Base-by-base conservation (phyloP, 2,797 vertebrate genomes). In the Champsocephalus gunnari region DNA sequence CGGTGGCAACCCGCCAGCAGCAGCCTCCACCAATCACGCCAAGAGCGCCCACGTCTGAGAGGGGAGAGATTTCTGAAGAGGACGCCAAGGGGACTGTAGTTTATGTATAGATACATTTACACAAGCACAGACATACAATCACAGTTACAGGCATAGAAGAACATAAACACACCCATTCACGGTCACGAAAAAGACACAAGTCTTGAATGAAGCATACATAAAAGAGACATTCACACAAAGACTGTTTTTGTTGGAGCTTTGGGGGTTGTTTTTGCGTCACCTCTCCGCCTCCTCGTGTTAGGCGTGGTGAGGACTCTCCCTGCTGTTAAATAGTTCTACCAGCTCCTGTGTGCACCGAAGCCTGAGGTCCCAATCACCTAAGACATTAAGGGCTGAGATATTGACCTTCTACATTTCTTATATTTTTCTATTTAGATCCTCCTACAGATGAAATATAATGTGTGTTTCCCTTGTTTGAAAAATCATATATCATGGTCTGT, bases 31-130 rank as follows among this genome's bases (percentile, higher is more conserved):
- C 0, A 98, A 97, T 82, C 98, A 99, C 0, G 97, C 98, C 75
- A 99, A 99, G 91, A 99, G 97, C 1, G 98, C 97, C 8, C 97
- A 99, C 2, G 98, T 99, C 77, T 99, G 94, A 96, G 79, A 19
- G 4, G 3, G 65, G 45, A 51, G 2, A 32, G 17, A 28, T 43
- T 47, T 10, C 28, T 12, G 50, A 9, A 7, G 19, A 44, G 71
- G 57, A 59, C 24, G 53, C 45, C 11, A n/a, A 32, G 24, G 43
- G 62, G 69, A 82, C 80, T 64, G 63, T 66, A 28, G 24, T 68
- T 71, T 84, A 81, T 86, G 83, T 65, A 66, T 55, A 14, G 19
- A 59, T 28, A 77, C 59, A 63, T 14, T 3, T 32, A 67, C 49
- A 73, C n/a, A 58, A 19, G 3, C 57, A 71, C 44, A 50, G 61